Conservation (phyloP, 2,113 vertebrate genomes). For the Petaurus breviceps region DNA sequence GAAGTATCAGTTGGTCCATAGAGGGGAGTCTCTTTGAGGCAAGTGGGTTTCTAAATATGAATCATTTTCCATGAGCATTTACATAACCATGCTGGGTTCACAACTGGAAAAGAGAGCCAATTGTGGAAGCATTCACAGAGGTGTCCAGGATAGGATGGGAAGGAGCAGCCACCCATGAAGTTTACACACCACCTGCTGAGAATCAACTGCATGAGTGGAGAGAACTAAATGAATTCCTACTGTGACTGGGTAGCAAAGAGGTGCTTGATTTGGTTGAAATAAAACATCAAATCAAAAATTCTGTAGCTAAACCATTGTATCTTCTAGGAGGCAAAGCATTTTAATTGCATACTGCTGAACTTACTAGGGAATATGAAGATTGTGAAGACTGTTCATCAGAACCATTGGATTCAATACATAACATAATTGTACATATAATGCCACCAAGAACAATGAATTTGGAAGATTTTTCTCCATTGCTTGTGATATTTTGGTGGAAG, state of each 20-base stretch:
- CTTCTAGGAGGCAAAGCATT: neutral
- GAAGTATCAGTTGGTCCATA: neutral
- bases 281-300: neutral
- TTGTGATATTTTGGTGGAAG: neutral
- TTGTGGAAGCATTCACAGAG: neutral
- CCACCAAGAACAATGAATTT: neutral
- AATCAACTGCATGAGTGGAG: neutral
- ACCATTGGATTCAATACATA: neutral
- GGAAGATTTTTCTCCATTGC: neutral
- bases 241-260: neutral
- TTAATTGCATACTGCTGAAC: neutral
- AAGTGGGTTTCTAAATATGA: neutral
- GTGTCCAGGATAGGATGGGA: neutral
- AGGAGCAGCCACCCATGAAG: neutral
- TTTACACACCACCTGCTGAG: neutral
- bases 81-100: neutral
- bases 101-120: neutral
- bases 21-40: neutral
- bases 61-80: neutral
- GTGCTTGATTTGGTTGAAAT: neutral
- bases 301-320: neutral
- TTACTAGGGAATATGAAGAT: neutral
- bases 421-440: neutral
- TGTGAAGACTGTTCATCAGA: neutral
- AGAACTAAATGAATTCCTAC: neutral